A percentile compares a stretch with the other conserved stretches of the same genome.
Evolutionary conservation across 2,113 vertebrate species (phyloP).

Genomic region (Recurvirostra avosetta): DNA sequence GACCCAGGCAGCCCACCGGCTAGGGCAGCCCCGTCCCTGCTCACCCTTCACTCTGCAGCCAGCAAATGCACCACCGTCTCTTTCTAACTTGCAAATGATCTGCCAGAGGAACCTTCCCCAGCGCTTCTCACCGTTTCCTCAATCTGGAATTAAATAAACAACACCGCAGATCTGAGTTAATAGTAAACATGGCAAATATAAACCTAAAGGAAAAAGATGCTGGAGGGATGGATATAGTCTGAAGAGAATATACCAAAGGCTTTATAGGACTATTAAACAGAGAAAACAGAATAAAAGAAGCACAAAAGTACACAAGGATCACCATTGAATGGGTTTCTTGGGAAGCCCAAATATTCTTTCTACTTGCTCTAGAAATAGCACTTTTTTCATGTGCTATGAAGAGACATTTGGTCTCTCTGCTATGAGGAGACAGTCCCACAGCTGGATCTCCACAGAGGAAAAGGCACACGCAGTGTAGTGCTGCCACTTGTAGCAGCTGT

Average conservation of each 20-base stretch:
- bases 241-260: neutral
- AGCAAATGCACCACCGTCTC: neutral
- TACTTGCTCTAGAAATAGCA: neutral
- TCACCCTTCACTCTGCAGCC: neutral
- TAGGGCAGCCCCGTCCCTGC: neutral
- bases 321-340: neutral
- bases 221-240: neutral
- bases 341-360: neutral
- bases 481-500: too few relatives aligned
- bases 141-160: neutral
- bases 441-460: neutral
- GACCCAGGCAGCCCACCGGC: neutral
- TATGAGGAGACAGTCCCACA: neutral
- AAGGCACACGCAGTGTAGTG: neutral
- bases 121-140: neutral
- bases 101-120: neutral
- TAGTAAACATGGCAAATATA: neutral
- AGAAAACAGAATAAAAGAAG: neutral
- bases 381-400: neutral
- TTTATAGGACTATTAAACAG: neutral
- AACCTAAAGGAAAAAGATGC: neutral
- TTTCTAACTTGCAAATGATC: neutral
- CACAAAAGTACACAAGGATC: neutral
- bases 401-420: neutral
- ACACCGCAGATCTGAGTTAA: neutral